Evolutionary conservation across 2,113 vertebrate genomes (phyloP).

Genomic region (Agapornis roseicollis): DNA sequence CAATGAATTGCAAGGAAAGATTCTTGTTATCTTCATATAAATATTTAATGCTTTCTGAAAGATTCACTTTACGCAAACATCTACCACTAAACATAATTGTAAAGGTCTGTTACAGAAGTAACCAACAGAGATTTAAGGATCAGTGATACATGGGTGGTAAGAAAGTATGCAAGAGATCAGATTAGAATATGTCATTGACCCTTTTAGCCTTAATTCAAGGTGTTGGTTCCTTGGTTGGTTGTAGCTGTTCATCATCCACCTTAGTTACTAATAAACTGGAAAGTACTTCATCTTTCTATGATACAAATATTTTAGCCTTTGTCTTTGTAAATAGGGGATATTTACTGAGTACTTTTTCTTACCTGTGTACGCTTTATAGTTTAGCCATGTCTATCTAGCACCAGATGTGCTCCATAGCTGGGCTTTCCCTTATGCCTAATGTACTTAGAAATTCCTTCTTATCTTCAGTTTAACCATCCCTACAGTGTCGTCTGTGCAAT

Average conservation of each 20-base stretch:
- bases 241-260: background rate
- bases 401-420: background rate
- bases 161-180: background rate
- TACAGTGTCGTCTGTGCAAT: background rate
- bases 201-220: background rate
- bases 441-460: background rate
- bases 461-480: background rate
- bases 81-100: background rate
- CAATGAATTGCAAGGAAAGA: background rate
- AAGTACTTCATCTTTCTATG: background rate
- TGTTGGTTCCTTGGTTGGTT: fast-evolving
- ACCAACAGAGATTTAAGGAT: background rate
- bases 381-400: background rate
- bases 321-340: background rate
- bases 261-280: background rate
- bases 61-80: background rate
- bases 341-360: background rate
- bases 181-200: background rate
- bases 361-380: background rate
- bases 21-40: background rate
- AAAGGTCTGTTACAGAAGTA: background rate
- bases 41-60: slow-evolving; percentile 9
- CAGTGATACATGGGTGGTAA: background rate
- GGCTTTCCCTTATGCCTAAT: background rate
- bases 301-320: background rate